Percentiles rank a stretch among this genome's conserved stretches.
Conservation (phyloP, 2,113 vertebrate genomes). For the Laticauda colubrina region DNA sequence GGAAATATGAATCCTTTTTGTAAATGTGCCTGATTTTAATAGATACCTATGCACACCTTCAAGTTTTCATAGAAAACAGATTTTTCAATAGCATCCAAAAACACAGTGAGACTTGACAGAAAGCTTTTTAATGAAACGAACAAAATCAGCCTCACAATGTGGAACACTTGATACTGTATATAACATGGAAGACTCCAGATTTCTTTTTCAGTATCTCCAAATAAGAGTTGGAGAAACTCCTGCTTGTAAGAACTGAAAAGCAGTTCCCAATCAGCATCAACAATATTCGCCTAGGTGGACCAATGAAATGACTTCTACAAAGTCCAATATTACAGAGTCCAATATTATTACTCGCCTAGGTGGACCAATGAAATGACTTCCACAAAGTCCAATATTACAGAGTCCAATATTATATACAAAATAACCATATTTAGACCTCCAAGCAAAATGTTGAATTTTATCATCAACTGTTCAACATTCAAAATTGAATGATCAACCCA, state of each 20-base stretch:
- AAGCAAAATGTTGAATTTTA: neutral
- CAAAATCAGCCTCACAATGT: neutral
- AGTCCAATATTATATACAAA: neutral
- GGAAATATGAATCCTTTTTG: neutral
- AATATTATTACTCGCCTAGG: neutral
- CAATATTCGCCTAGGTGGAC: neutral
- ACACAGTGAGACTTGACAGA: neutral
- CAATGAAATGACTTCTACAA: neutral
- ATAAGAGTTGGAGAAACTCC: neutral
- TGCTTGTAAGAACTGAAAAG: neutral
- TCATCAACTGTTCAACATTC: neutral
- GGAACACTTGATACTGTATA: neutral
- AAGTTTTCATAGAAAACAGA: neutral
- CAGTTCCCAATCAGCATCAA: neutral
- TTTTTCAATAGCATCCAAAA: neutral
- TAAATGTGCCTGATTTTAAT: neutral
- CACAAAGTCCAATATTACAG: neutral
- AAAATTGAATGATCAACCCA: neutral
- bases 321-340: neutral
- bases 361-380: neutral
- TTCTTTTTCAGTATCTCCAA: neutral
- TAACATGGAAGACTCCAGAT: neutral
- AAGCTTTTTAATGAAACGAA: neutral
- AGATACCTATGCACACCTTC: neutral
- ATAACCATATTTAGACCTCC: neutral